Evolutionary conservation across 1,140 invertebrate species (phyloP), one percentile per base, ranked within the genome.

Genomic region (Copidosoma floridanum): DNA sequence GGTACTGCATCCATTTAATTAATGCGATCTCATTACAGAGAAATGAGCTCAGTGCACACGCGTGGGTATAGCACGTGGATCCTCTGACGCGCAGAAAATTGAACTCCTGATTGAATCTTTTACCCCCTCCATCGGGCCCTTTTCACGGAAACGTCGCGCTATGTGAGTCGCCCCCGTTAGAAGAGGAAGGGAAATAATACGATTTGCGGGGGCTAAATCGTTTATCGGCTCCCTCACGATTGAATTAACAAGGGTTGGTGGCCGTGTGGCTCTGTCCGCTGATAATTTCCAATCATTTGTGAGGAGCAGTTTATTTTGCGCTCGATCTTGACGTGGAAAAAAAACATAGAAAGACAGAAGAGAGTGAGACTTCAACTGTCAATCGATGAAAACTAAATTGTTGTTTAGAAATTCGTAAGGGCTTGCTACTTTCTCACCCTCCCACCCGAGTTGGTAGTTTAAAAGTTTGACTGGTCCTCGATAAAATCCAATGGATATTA

Each of bases 1-100:
- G 21, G 29, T 29, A 37, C 38, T 56, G 51, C 47, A n/a, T n/a
- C n/a, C n/a, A n/a, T n/a, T 64, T 71, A 69, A 72, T 73, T 69
- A 67, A 72, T 73, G 68, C 74, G 72, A 75, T 63, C 57, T 68
- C 62, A 68, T 73, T 73, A 67, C 69, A 50, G 48, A 23, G n/a
- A n/a, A 21, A 53, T 56, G 64, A 68, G 64, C 64, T 63, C 68
- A 71, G 44, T 47, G 16, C 58, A 37, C 48, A 24, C 27, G 16
- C 52, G 38, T n/a, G n/a, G n/a, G 37, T 16, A 24, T 48, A 40
- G 16, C 26, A 3, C 14, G 16, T 14, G 18, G 14, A 38, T 24
- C 27, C 18, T 53, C 32, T 41, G 14, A 10, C 20, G 26, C 20
- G 14, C 8, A 44, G 57, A 46, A 38, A 57, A 67, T 66, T 67